Evolutionary conservation across 2,888 invertebrate species (phyloP), one percentile per base, ranked within the genome.

Genomic region (Aproaerema taeniolella): DNA sequence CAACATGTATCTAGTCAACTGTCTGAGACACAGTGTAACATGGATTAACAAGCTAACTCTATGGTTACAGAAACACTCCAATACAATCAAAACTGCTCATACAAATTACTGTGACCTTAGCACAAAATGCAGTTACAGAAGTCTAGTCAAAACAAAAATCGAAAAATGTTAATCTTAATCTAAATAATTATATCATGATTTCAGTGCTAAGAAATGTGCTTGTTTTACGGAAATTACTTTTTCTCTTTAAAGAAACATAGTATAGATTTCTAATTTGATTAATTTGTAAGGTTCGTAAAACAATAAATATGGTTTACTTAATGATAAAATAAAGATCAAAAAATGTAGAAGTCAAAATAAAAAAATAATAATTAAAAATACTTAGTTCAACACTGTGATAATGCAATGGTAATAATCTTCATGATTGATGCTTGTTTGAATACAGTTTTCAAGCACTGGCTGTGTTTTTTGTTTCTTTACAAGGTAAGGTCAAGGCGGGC

Each of bases 1-100:
- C 62, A 70, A 69, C 62, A 61, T 65, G 59, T 69, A 75, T 62
- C 72, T 67, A 79, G 71, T 62, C 76, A 76, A 54, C 61, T 45
- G 64, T 61, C 55, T 61, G 68, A 70, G 37, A 69, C 66, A 71
- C 65, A 57, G 57, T 67, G 67, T 59, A 61, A 54, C 54, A 59
- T 60, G 58, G 56, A 63, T 53, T 47, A 58, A 62, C 56, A 62
- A 74, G 69, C 65, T 73, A 69, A 66, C 52, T 63, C 61, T 65
- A 71, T 54, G 57, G 58, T 65, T 71, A 68, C 55, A 64, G 44
- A 67, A 81, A 80, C 80, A 83, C 75, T 81, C 81, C 74, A 75
- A 67, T 63, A 70, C 62, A 69, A 68, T 67, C 60, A 59, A 70
- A 67, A 71, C 58, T 57, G 55, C 60, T 54, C 49, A 44, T 42